A percentile compares a stretch with the other conserved stretches of the same genome.
These are phyloP conservation scores for Criorhina ranunculi DNA, from an alignment of 2,888 invertebrate species.

Conservation along the genomic window DNA sequence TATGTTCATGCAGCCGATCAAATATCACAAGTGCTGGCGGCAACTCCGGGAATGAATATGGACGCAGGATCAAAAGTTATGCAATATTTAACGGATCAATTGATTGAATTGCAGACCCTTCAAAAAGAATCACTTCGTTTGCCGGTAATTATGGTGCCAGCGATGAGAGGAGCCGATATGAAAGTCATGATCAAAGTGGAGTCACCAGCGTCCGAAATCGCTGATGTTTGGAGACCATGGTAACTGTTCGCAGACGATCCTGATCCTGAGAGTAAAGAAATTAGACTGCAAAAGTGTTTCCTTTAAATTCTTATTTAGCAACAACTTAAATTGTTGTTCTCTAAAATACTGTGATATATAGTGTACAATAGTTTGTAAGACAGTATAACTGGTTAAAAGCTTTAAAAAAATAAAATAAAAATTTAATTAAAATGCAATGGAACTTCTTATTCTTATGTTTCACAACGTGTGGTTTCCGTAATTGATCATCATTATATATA, in stretches of 20 bases:
- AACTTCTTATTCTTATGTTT: no score
- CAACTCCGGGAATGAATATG: constrained; percentile 92
- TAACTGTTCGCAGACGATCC: not conserved
- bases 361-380: constrained; percentile 49
- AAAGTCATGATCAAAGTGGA: constrained; percentile 51
- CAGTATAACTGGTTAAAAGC: constrained; percentile 52
- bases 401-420: constrained; percentile 55
- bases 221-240: constrained; percentile 69
- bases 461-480: no score
- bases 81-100: constrained; percentile 94
- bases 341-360: constrained; percentile 70
- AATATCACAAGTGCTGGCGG: constrained; percentile 92
- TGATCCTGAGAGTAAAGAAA: constrained; percentile 31
- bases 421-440: constrained; percentile 16
- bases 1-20: constrained; percentile 96
- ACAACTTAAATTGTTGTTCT: constrained; percentile 56
- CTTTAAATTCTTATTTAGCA: constrained; percentile 41
- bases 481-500: no score
- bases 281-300: constrained; percentile 47
- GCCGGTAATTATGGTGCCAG: constrained; percentile 42
- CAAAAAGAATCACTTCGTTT: constrained; percentile 38
- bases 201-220: constrained; percentile 33
- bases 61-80: constrained; percentile 93
- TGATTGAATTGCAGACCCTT: constrained; percentile 86
- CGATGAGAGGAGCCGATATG: constrained; percentile 20